Percentiles rank a stretch among this genome's conserved stretches.
Evolutionary conservation across 2,797 vertebrate genomes (phyloP).

Genomic region (Bryconaethiops microstoma): DNA sequence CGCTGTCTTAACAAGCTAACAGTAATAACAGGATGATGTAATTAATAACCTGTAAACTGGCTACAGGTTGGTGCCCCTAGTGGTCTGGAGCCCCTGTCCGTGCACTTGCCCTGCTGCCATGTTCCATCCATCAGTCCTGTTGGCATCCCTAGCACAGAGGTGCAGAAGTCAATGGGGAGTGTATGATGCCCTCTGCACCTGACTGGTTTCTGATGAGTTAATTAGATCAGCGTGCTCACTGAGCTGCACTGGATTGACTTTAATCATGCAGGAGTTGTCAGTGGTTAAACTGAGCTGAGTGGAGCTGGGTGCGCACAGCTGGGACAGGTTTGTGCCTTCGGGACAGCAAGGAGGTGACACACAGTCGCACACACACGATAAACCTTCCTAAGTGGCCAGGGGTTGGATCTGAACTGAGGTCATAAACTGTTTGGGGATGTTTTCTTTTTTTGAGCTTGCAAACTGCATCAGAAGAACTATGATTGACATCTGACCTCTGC

Average conservation of each 20-base stretch:
- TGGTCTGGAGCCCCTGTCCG: background rate
- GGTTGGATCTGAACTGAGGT: background rate
- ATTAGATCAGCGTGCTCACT: slow-evolving; percentile 37
- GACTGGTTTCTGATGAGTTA: slow-evolving; percentile 31
- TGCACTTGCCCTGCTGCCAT: background rate
- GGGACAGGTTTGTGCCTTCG: slow-evolving; percentile 1
- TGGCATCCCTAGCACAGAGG: background rate
- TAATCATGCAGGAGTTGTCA: slow-evolving; percentile 36
- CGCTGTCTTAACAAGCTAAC: no score
- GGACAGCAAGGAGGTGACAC: background rate
- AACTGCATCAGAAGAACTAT: background rate
- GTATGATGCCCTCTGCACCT: slow-evolving; percentile 8
- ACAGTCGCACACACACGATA: background rate
- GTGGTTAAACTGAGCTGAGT: background rate
- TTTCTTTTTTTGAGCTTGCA: background rate
- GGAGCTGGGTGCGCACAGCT: background rate
- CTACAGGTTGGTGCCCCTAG: background rate
- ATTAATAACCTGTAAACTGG: no score
- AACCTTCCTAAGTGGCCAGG: background rate
- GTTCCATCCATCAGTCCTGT: background rate
- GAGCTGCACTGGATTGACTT: slow-evolving; percentile 32
- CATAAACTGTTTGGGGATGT: background rate
- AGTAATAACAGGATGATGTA: no score
- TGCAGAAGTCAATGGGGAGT: background rate
- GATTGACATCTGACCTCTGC: slow-evolving; percentile 10